Evolutionary conservation across 2,888 invertebrate genomes (phyloP).

Genomic region (Eupelmus urozonus): DNA sequence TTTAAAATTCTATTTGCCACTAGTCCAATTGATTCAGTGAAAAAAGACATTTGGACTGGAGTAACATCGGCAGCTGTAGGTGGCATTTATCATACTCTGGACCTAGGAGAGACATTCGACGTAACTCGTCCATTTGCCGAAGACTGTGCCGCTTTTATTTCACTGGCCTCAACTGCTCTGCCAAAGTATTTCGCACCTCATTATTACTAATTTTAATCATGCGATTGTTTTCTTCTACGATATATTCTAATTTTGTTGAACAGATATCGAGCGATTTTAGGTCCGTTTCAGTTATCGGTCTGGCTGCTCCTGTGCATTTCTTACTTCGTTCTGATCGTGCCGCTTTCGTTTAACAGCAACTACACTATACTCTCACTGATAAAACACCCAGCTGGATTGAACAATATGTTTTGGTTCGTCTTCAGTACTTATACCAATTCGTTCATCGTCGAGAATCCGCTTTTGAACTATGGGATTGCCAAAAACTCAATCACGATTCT

Average conservation of each 20-base stretch:
- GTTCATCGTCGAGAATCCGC: conserved; percentile 79
- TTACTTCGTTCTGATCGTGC: conserved; percentile 86
- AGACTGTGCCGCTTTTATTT: conserved; percentile 89
- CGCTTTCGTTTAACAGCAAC: conserved; percentile 84
- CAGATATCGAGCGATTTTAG: conserved; percentile 89
- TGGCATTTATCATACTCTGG: conserved; percentile 84
- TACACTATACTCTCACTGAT: conserved; percentile 84
- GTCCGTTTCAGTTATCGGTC: conserved; percentile 89
- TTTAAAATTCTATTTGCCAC: not conserved
- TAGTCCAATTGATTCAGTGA: conserved; percentile 82
- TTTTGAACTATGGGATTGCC: conserved; percentile 82
- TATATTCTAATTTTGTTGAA: too few relatives aligned
- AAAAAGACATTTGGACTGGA: conserved; percentile 79
- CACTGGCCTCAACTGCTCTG: conserved; percentile 87
- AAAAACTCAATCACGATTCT: conserved; percentile 85
- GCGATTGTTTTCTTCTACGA: not conserved
- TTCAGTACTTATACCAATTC: conserved; percentile 91
- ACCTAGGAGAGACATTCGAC: conserved; percentile 79
- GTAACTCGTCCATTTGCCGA: conserved; percentile 83
- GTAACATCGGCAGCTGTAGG: conserved; percentile 84
- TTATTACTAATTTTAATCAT: not conserved
- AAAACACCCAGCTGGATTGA: conserved; percentile 85
- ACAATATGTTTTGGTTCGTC: conserved; percentile 93
- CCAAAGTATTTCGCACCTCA: conserved; percentile 80
- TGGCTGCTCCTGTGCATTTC: conserved; percentile 86